These are phyloP conservation scores for Clitarchus hookeri DNA, from an alignment of 2,888 invertebrate species.

Conservation along the genomic window DNA sequence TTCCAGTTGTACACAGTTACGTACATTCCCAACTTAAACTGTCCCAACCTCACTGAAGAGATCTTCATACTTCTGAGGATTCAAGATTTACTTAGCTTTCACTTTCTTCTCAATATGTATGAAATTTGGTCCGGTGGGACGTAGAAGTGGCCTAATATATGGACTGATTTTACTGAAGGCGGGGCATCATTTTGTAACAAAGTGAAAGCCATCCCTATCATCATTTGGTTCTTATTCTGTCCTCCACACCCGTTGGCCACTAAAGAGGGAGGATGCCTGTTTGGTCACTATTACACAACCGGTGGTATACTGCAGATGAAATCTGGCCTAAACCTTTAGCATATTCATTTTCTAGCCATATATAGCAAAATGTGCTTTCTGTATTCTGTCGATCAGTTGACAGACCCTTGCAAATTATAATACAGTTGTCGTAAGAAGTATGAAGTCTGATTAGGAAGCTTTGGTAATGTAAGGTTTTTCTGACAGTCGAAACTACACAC, in stretches of 20 bases:
- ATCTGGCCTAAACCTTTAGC: neutral
- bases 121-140: neutral
- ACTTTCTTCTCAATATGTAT: neutral
- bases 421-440: no score
- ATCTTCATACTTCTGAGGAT: constrained; percentile 21
- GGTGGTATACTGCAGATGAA: no score
- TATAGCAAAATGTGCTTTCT: neutral
- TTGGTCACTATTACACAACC: neutral
- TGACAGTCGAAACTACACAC: no score
- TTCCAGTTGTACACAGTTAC: neutral
- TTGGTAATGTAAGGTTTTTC: no score
- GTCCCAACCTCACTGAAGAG: neutral
- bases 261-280: neutral
- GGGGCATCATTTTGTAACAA: neutral
- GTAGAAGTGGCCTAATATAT: neutral
- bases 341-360: neutral
- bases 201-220: neutral
- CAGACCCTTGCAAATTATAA: neutral
- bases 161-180: neutral
- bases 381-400: neutral
- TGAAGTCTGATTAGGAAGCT: no score
- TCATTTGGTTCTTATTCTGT: neutral
- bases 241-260: neutral
- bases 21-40: neutral
- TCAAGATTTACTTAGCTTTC: neutral